Evolutionary conservation across 2,888 invertebrate genomes (phyloP), one percentile per base, ranked within the genome.

Genomic region (Ischnus inquisitorius): DNA sequence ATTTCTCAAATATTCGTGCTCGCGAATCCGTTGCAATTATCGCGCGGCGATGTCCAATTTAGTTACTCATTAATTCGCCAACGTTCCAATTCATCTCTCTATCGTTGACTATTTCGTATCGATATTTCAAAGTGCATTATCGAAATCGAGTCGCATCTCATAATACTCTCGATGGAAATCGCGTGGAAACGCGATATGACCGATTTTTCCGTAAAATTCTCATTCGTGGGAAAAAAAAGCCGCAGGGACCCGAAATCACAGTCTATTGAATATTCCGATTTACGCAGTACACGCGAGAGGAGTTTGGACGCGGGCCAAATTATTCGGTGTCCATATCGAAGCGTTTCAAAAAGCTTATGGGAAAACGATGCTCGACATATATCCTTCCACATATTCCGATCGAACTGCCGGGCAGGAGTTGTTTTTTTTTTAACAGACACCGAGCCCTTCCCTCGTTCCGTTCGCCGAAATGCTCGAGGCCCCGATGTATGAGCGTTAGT

Each of bases 261-360:
- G 43, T 41, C 65, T 43, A 79, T 72, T 51, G 51, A 77, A 72
- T 72, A 80, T 77, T 77, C 34, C 34, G 51, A 67, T 72, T 48
- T 72, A 76, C 28, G 43, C 39, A 28, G 57, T 25, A 14, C 34
- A 41, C 51, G 64, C 71, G 39, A 12, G 25, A 22, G 41, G 71
- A 6, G 16, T 34, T 80, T 80, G 83, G 83, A 67, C 12, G 3
- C 34, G 19, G 48, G 83, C 76, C 83, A 80, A 83, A 77, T 34
- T 77, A 76, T 28, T 72, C 83, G 71, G 76, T 48, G 16, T 64
- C 16, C 28, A 65, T 62, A 80, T 72, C 76, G 80, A 22, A 71
- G 51, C 57, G 60, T 46, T 46, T 12, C 68, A 62, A 64, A 16
- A 67, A 64, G 57, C 69, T 79, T 79, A 76, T 76, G 74, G 48